Base-by-base conservation (phyloP, 1,140 invertebrate genomes). In the Oppia nitens region DNA sequence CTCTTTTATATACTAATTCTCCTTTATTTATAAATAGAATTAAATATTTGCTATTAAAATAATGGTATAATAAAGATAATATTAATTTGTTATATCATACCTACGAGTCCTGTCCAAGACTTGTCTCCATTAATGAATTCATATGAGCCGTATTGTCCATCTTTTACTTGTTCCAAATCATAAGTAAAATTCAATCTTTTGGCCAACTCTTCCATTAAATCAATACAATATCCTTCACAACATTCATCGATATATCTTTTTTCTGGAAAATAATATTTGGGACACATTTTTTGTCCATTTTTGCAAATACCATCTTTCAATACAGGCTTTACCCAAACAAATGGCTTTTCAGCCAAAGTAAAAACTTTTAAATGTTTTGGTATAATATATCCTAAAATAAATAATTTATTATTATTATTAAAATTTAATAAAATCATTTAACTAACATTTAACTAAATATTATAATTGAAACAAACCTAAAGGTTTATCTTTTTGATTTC, bases 201-300 rank as follows among this genome's bases (percentile, higher is more conserved):
- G 0, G 88, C 81, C 3, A 98, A 73, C 68, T 85, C 80, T 63
- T 83, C 83, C n/a, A 97, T 73, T 50, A 97, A 75, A 73, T 96
- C 91, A 71, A 97, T 92, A 68, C 91, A 96, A 70, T 93, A 98
- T 12, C 93, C 93, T 69, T 83, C 82, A 68, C 93, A 98, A 71
- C 93, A 98, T 67, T 82, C 91, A 26, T 29, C 25, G 4, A 32
- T 26, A n/a, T 59, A 20, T 2, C 17, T 3, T 25, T 47, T 32
- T 32, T 6, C 50, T 52, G 82, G 76, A 25, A 76, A 79, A 67
- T 91, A 89, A 66, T 83, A 88, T 70, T 86, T 80, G 0, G 87
- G 87, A 72, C 89, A 93, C 0, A 76, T 75, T 62, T 91, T 84
- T 61, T 72, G 64, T 68, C 90, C 85, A 49, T 86, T 32, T 78